phyloP scores from a whole-genome alignment of 2,797 vertebrate genomes.

The Mormyrus hasselquistii region DNA sequence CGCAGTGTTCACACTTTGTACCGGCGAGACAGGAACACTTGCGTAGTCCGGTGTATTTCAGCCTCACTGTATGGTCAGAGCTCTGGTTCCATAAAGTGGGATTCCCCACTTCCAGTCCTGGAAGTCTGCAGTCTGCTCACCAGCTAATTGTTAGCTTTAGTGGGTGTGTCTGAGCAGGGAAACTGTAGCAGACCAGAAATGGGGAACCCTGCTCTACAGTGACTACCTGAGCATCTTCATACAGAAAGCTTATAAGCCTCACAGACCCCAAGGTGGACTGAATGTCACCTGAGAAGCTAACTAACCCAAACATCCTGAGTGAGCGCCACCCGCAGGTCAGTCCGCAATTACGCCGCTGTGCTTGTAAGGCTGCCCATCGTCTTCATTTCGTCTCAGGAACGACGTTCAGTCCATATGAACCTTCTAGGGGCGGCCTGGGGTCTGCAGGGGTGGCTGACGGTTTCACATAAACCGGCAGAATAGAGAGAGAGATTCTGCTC shows the following conservation, averaged over 20 bases:
- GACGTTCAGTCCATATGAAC: conserved; percentile 15
- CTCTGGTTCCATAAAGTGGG: not conserved
- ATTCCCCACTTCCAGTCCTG: not conserved
- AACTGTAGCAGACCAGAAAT: not conserved
- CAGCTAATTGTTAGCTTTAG: not conserved
- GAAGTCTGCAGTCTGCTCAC: not conserved
- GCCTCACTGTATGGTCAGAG: not conserved
- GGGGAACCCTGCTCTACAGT: not conserved
- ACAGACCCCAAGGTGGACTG: not conserved
- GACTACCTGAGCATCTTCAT: not conserved
- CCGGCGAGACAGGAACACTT: not conserved
- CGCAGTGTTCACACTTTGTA: not conserved
- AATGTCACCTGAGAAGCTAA: not conserved
- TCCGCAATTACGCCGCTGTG: not conserved
- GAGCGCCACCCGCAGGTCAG: not conserved
- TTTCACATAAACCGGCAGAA: not conserved
- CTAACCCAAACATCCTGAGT: not conserved
- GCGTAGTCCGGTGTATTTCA: not conserved
- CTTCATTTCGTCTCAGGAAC: not conserved
- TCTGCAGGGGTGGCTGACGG: not conserved
- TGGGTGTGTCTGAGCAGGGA: not conserved
- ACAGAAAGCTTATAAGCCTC: not conserved
- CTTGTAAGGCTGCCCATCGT: not conserved
- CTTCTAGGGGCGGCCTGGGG: not conserved
- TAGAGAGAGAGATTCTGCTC: conserved; percentile 26